Evolutionary conservation across 2,888 invertebrate species (phyloP).

Genomic region (Deilephila porcellus): DNA sequence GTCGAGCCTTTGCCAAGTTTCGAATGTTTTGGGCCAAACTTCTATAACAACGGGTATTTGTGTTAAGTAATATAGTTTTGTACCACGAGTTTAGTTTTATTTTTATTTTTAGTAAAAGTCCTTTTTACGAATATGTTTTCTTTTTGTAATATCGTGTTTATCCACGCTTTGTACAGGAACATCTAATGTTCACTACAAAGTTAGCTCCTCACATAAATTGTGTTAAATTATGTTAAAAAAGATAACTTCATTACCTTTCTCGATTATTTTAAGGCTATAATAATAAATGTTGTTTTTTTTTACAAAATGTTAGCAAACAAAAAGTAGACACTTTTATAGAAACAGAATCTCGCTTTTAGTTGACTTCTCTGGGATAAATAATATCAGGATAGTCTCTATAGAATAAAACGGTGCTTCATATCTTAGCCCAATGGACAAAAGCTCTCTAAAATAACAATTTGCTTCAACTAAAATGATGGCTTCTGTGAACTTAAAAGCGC

Average conservation of each 20-base stretch:
- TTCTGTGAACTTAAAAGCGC: neutral
- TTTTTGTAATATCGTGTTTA: no score
- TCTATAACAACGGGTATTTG: slow-evolving; percentile 38
- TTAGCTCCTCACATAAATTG: no score
- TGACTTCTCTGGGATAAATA: neutral
- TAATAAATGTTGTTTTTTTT: neutral
- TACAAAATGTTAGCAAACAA: neutral
- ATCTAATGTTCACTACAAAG: no score
- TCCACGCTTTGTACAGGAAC: no score
- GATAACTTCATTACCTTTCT: no score
- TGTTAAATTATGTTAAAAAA: no score
- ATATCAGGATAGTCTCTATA: neutral
- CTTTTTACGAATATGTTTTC: no score
- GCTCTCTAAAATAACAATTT: neutral
- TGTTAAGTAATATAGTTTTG: slow-evolving; percentile 38
- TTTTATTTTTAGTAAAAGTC: neutral
- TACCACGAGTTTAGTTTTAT: slow-evolving; percentile 15
- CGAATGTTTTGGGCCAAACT: slow-evolving; percentile 39
- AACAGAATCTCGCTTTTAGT: neutral
- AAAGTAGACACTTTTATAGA: no score
- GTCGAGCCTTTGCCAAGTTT: slow-evolving; percentile 50
- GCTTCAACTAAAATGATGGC: neutral
- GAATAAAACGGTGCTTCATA: neutral
- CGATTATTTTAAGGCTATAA: no score
- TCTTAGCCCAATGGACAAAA: neutral